These are phyloP conservation scores for Idaea straminata DNA, from an alignment of 2,888 invertebrate species.

Conservation along the genomic window DNA sequence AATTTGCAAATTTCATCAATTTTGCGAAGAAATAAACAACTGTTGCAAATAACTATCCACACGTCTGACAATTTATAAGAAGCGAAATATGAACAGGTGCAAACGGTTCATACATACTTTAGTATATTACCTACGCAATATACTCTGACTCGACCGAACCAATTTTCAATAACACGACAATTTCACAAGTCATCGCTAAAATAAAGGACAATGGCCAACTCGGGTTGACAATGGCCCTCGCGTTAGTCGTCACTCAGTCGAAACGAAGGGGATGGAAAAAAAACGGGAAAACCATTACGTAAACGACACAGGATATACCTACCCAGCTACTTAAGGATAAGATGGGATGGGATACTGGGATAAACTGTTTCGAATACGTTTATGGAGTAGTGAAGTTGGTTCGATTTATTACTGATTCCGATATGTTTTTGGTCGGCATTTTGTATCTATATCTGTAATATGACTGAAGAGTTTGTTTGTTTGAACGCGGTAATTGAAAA, in stretches of 20 bases:
- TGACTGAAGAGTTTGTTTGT: too few relatives aligned
- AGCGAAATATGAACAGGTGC: too few relatives aligned
- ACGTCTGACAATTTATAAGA: too few relatives aligned
- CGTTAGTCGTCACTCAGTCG: constrained; percentile 22
- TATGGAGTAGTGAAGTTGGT: background rate
- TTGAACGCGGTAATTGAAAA: too few relatives aligned
- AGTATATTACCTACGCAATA: background rate
- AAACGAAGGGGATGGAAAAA: constrained; percentile 13
- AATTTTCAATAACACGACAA: background rate
- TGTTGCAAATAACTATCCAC: too few relatives aligned
- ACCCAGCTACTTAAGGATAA: background rate
- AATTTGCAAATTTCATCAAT: too few relatives aligned
- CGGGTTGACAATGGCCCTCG: constrained; percentile 23
- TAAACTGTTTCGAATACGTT: background rate
- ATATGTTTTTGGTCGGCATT: background rate
- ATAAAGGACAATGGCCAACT: background rate
- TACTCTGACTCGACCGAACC: background rate
- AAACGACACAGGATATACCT: background rate
- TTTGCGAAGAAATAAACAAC: too few relatives aligned
- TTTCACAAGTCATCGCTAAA: constrained; percentile 1
- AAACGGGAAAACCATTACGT: background rate
- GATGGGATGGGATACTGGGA: background rate
- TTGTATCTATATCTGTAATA: constrained; percentile 12
- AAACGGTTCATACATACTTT: too few relatives aligned
- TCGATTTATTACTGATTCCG: background rate